Conservation (phyloP, 1,140 invertebrate species). For the Musca domestica region DNA sequence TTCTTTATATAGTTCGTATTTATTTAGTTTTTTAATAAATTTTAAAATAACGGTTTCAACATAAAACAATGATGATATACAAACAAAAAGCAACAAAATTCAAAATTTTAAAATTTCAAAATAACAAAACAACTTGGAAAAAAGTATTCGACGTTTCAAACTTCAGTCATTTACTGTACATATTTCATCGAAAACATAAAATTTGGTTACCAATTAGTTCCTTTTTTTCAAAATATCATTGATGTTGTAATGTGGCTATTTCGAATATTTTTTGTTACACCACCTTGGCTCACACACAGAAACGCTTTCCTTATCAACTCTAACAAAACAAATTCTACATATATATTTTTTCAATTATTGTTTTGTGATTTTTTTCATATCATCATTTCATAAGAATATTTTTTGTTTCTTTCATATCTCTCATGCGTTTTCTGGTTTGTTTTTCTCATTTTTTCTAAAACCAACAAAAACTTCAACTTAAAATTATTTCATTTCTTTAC, state of each 20-base stretch:
- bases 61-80: not conserved
- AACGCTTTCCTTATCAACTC: constrained; percentile 5
- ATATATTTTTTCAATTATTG: constrained; percentile 10
- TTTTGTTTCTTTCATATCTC: not conserved
- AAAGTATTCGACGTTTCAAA: not conserved
- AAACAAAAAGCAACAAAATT: not conserved
- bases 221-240: not conserved
- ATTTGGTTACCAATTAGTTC: constrained; percentile 1
- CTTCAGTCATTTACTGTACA: constrained; percentile 5
- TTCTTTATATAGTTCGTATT: not conserved
- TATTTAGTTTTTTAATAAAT: not conserved
- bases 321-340: not conserved
- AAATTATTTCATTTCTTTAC: too few relatives aligned
- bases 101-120: not conserved
- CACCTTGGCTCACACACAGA: constrained; percentile 1
- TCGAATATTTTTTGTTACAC: not conserved
- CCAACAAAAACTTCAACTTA: too few relatives aligned
- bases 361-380: constrained; percentile 8
- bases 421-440: not conserved
- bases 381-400: too few relatives aligned
- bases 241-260: too few relatives aligned
- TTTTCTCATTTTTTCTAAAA: not conserved
- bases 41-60: not conserved
- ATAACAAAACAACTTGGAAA: not conserved
- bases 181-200: not conserved